phyloP scores from a whole-genome alignment of 2,113 vertebrate species.

The Epinephelus fuscoguttatus region DNA sequence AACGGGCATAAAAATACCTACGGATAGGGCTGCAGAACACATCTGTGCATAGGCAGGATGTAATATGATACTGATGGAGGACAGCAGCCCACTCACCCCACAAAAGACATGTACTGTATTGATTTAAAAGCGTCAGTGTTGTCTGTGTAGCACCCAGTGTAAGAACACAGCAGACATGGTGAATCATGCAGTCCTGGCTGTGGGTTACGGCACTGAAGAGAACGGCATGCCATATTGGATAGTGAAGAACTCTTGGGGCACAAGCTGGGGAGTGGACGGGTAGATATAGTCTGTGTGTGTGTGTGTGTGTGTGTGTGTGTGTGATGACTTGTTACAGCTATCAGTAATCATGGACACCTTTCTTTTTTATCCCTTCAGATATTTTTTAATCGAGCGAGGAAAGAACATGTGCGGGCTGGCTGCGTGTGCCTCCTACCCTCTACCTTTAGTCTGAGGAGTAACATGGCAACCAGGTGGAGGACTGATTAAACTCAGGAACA shows the following conservation, averaged over 20 bases:
- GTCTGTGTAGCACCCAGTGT: slow-evolving; percentile 83
- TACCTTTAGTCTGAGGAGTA: slow-evolving; percentile 80
- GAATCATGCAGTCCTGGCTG: slow-evolving; percentile 92
- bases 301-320: slow-evolving; percentile 7
- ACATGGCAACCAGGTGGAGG: slow-evolving; percentile 1
- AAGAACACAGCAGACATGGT: slow-evolving; percentile 89
- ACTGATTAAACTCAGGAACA: neutral
- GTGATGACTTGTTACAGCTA: neutral
- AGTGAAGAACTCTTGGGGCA: slow-evolving; percentile 93
- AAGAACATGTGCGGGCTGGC: slow-evolving; percentile 93
- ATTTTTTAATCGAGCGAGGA: slow-evolving; percentile 90
- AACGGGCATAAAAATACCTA: neutral
- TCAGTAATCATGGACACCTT: neutral
- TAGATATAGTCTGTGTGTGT: slow-evolving; percentile 73
- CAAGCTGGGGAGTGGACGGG: slow-evolving; percentile 87
- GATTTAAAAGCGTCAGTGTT: slow-evolving; percentile 35
- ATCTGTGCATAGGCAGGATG: neutral
- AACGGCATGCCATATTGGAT: slow-evolving; percentile 87
- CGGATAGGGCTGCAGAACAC: neutral
- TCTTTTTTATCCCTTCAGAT: slow-evolving; percentile 79
- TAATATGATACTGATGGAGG: neutral
- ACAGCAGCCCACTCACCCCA: neutral
- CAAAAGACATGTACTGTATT: slow-evolving; percentile 18
- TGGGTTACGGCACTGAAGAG: slow-evolving; percentile 86
- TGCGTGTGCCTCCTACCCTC: slow-evolving; percentile 89